Evolutionary conservation across 2,797 vertebrate genomes (phyloP).

Genomic region (Falco naumanni): DNA sequence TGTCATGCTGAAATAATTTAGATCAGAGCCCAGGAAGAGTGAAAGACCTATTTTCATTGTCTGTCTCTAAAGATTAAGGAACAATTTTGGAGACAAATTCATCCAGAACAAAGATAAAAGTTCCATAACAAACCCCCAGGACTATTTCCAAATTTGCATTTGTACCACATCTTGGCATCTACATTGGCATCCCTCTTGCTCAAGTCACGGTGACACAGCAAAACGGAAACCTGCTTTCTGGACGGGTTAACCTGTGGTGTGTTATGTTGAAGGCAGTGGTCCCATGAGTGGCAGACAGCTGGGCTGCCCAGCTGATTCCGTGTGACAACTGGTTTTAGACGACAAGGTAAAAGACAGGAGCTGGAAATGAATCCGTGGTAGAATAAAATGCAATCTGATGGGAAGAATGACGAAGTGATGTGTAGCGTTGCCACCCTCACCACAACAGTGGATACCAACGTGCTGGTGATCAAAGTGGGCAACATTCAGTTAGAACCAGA

Average conservation of each 20-base stretch:
- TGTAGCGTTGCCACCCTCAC: not conserved
- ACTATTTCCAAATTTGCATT: not conserved
- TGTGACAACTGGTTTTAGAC: not conserved
- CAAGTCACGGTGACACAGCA: not conserved
- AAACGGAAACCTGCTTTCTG: not conserved
- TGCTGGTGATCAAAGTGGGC: not conserved
- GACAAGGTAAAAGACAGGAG: not conserved
- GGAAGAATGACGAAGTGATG: not conserved
- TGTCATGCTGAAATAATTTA: conserved; percentile 6
- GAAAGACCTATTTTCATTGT: not conserved
- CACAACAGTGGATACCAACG: not conserved
- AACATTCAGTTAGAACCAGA: not conserved
- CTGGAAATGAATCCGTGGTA: not conserved
- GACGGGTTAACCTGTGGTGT: not conserved
- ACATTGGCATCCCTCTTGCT: not conserved
- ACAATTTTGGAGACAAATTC: not conserved
- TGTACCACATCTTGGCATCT: not conserved
- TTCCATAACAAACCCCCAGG: not conserved
- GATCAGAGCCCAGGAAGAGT: not conserved
- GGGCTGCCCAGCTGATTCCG: not conserved
- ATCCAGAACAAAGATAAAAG: not conserved
- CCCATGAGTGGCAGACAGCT: not conserved
- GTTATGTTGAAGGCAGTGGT: not conserved
- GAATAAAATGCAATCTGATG: not conserved
- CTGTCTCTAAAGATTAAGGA: not conserved